Conservation (phyloP, 2,888 invertebrate species). For the Andrena bicolor region DNA sequence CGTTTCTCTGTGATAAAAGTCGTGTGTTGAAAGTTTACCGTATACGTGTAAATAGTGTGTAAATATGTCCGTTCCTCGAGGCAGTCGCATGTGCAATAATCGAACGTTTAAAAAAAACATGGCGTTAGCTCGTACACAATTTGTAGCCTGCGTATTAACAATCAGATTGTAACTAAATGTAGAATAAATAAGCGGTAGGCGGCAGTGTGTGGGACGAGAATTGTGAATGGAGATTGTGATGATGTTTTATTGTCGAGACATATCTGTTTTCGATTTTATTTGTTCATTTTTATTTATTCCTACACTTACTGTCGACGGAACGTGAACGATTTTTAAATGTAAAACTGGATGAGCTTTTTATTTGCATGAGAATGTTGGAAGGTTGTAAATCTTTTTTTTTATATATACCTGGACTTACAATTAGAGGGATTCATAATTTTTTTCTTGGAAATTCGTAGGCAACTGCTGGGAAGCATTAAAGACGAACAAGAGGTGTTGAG, state of each 20-base stretch:
- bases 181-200: conserved; percentile 27
- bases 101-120: conserved; percentile 27
- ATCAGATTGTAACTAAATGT: conserved; percentile 50
- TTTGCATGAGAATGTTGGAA: conserved; percentile 8
- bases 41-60: conserved; percentile 65
- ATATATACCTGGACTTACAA: background rate
- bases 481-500: background rate
- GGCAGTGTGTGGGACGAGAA: conserved; percentile 11
- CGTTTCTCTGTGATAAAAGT: conserved; percentile 54
- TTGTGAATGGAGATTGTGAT: conserved; percentile 4
- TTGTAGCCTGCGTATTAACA: conserved; percentile 63
- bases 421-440: too few species aligned
- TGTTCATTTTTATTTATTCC: background rate
- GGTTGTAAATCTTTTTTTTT: background rate
- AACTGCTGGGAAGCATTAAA: background rate
- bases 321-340: conserved; percentile 10
- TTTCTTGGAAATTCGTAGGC: background rate
- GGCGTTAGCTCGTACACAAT: conserved; percentile 43
- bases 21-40: conserved; percentile 20
- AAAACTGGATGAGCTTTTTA: background rate
- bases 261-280: background rate
- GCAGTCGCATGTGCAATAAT: conserved; percentile 51
- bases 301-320: background rate
- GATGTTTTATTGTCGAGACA: conserved; percentile 4
- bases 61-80: conserved; percentile 54